Conservation (phyloP, 1,140 invertebrate genomes). For the Dufourea novaeangliae region DNA sequence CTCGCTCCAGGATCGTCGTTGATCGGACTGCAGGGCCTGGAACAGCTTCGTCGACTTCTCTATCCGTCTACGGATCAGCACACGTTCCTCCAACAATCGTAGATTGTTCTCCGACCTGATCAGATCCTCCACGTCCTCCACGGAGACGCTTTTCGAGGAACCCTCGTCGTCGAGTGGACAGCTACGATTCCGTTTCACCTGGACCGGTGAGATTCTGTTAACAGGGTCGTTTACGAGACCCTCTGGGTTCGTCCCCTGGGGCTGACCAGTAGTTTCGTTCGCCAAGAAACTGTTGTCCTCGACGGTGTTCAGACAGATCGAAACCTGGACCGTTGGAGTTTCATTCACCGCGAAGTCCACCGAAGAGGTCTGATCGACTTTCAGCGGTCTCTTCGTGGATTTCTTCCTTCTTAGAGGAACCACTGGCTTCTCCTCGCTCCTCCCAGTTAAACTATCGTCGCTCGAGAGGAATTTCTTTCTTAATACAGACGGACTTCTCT, state of each 20-base stretch:
- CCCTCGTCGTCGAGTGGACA: neutral
- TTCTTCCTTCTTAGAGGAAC: conserved; percentile 56
- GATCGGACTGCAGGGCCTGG: neutral
- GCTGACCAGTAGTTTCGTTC: neutral
- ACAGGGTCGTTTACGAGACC: neutral
- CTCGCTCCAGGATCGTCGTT: conserved; percentile 29
- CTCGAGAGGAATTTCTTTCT: conserved; percentile 56
- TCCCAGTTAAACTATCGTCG: neutral
- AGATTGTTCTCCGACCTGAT: conserved; percentile 67
- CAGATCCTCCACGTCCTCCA: conserved; percentile 71
- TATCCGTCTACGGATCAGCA: conserved; percentile 14
- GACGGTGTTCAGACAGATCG: neutral
- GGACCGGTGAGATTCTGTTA: neutral
- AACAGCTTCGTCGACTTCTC: conserved; percentile 39
- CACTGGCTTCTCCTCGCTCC: conserved; percentile 53
- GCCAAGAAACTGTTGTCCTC: neutral
- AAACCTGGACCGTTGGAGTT: neutral
- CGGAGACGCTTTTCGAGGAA: conserved; percentile 67
- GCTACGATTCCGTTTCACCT: neutral
- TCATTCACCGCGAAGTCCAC: neutral
- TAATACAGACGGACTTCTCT: conserved; percentile 58
- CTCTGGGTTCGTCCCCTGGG: too few relatives aligned
- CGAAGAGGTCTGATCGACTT: neutral
- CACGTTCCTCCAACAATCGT: conserved; percentile 53
- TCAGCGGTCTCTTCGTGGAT: neutral